phyloP scores from a whole-genome alignment of 2,888 invertebrate species.

The Automeris io region DNA sequence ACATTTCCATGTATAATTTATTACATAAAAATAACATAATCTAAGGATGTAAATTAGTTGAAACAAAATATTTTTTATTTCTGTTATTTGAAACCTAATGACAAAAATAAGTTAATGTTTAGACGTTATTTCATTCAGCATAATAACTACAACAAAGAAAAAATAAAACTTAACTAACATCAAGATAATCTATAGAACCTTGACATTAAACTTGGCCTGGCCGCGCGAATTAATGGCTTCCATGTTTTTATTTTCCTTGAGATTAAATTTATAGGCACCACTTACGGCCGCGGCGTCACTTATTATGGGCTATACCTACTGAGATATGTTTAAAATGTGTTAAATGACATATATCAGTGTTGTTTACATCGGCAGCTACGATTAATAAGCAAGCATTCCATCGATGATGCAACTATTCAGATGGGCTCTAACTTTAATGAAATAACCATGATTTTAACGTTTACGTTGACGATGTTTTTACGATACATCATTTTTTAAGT shows the following conservation, averaged over 20 bases:
- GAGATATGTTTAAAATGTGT: constrained; percentile 67
- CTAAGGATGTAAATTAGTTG: constrained; percentile 6
- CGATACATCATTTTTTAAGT: constrained; percentile 3
- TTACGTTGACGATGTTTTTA: constrained; percentile 7
- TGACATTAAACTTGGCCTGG: constrained; percentile 77
- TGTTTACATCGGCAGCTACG: constrained; percentile 49
- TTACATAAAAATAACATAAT: not conserved
- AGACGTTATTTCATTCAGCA: constrained; percentile 52
- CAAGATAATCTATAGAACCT: constrained; percentile 73
- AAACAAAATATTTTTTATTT: not conserved
- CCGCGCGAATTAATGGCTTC: constrained; percentile 76
- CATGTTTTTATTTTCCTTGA: constrained; percentile 77
- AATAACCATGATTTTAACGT: constrained; percentile 13
- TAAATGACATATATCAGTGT: constrained; percentile 69
- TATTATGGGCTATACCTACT: constrained; percentile 54
- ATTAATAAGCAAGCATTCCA: constrained; percentile 54
- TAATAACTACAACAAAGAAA: constrained; percentile 60
- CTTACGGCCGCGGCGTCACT: constrained; percentile 63
- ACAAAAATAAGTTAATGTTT: constrained; percentile 35
- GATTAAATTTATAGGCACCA: constrained; percentile 73
- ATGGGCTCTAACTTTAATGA: constrained; percentile 17
- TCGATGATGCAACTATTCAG: constrained; percentile 44
- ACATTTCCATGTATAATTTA: not conserved
- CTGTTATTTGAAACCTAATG: constrained; percentile 1
- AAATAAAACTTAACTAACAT: constrained; percentile 69